A percentile compares a stretch with the other conserved stretches of the same genome.
Conservation (phyloP, 1,140 invertebrate species). For the Euglossa dilemma region DNA sequence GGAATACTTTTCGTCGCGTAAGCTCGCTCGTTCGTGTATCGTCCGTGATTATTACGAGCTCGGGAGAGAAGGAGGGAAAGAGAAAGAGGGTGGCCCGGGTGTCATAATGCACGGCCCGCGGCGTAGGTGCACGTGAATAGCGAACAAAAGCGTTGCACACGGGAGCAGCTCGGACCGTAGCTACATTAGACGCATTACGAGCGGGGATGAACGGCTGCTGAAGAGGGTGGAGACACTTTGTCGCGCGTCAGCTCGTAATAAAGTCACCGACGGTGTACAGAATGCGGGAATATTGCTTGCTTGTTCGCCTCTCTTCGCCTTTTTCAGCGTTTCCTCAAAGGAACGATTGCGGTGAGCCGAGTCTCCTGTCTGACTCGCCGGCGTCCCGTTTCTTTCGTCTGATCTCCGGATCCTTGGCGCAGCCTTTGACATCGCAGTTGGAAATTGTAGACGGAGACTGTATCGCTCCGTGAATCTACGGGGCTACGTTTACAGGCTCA, state of each 20-base stretch:
- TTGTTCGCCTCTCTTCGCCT: background rate
- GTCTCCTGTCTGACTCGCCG: background rate
- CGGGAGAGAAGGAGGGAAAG: background rate
- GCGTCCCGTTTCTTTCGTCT: background rate
- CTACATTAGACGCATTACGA: constrained; percentile 64
- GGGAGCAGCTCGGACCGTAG: constrained; percentile 55
- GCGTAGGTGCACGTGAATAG: constrained; percentile 36
- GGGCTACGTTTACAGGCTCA: too few species aligned
- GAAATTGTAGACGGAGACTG: too few species aligned
- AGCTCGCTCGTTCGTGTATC: background rate
- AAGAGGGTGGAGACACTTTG: constrained; percentile 30
- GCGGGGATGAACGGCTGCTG: constrained; percentile 56
- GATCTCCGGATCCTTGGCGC: background rate
- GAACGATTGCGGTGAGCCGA: background rate
- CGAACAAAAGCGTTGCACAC: constrained; percentile 55
- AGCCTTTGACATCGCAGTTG: background rate
- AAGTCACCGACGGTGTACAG: constrained; percentile 18
- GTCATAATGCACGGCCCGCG: constrained; percentile 43
- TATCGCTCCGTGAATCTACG: too few species aligned
- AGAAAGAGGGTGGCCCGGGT: background rate
- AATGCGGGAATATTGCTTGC: constrained; percentile 28
- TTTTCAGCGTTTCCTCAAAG: background rate
- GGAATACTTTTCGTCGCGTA: constrained; percentile 1
- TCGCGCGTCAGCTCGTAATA: constrained; percentile 50
- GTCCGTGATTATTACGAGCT: constrained; percentile 26